Conservation (phyloP, 2,113 vertebrate genomes). For the Atherinomorus stipes region DNA sequence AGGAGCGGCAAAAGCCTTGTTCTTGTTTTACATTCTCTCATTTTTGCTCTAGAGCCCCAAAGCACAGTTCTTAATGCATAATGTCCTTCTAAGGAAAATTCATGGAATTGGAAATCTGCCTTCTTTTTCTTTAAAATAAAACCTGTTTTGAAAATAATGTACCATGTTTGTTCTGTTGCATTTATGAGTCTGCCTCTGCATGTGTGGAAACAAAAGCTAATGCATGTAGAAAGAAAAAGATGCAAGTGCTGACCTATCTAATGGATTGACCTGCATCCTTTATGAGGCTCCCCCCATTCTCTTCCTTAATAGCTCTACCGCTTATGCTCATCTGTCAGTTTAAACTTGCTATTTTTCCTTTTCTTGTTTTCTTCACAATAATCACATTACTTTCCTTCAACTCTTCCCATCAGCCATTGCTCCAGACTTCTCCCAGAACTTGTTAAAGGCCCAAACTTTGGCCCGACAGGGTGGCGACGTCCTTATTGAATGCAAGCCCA, state of each 20-base stretch:
- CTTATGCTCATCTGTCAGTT: conserved; percentile 18
- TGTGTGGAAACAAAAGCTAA: conserved; percentile 16
- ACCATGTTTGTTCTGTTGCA: conserved; percentile 7
- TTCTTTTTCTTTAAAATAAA: conserved; percentile 38
- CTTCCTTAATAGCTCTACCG: conserved; percentile 4
- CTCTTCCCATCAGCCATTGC: conserved; percentile 71
- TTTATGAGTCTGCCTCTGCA: neutral
- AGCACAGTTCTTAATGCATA: conserved; percentile 63
- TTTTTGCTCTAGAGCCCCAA: conserved; percentile 49
- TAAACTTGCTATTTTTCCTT: conserved; percentile 12
- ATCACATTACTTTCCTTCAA: conserved; percentile 14
- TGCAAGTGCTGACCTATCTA: conserved; percentile 54
- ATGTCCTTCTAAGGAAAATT: conserved; percentile 53
- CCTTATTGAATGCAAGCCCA: conserved; percentile 91
- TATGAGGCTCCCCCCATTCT: conserved; percentile 12
- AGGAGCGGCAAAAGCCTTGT: conserved; percentile 66
- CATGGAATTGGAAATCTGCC: conserved; percentile 36
- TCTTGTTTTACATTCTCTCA: conserved; percentile 67
- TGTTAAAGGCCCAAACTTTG: conserved; percentile 79
- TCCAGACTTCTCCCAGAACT: conserved; percentile 82
- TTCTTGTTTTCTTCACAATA: conserved; percentile 5
- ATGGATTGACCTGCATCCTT: conserved; percentile 56
- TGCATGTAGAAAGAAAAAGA: conserved; percentile 28
- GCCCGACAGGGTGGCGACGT: conserved; percentile 89
- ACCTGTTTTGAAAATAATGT: conserved; percentile 33